Evolutionary conservation across 2,113 vertebrate genomes (phyloP).

Genomic region (Galeopterus variegatus): DNA sequence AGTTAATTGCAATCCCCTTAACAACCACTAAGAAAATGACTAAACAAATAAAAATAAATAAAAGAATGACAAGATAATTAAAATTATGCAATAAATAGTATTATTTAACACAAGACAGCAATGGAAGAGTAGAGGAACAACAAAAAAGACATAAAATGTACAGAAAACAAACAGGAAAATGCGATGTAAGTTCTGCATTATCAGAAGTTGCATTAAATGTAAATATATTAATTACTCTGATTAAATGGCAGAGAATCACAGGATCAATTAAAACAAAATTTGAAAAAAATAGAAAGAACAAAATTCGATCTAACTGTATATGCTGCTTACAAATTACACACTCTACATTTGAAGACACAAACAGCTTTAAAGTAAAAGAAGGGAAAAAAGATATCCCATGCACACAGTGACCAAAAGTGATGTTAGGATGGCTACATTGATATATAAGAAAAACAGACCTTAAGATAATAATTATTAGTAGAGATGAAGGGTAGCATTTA

Average conservation of each 20-base stretch:
- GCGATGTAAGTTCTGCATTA: background rate
- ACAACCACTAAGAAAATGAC: background rate
- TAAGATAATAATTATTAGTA: background rate
- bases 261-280: background rate
- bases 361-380: background rate
- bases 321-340: background rate
- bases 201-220: background rate
- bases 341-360: background rate
- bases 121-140: background rate
- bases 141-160: background rate
- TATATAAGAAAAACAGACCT: background rate
- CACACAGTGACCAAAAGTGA: background rate
- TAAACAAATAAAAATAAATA: background rate
- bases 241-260: background rate
- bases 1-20: background rate
- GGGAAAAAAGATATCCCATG: background rate
- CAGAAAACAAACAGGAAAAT: background rate
- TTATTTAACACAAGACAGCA: background rate
- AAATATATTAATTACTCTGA: background rate
- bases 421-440: background rate
- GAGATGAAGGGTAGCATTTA: background rate
- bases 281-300: background rate
- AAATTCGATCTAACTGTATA: background rate
- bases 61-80: conserved; percentile 20
- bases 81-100: background rate